Evolutionary conservation across 2,113 vertebrate genomes (phyloP).

Genomic region (Andinoacara biseriatus): DNA sequence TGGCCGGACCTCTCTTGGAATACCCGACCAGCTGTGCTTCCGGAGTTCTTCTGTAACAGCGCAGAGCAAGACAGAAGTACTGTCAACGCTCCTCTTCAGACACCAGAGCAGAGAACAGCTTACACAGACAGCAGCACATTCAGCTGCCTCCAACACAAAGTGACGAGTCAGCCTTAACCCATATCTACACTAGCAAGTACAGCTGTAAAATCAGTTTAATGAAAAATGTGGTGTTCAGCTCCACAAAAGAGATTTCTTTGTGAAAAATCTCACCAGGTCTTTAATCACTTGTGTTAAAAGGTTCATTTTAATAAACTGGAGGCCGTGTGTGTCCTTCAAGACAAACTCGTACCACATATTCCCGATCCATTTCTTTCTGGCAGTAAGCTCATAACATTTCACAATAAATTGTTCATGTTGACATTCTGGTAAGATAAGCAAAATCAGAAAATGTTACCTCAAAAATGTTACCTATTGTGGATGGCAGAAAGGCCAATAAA

Average conservation of each 20-base stretch:
- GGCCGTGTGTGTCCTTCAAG: background rate
- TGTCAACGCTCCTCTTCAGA: background rate
- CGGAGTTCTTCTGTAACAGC: conserved; percentile 89
- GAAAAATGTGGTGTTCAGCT: background rate
- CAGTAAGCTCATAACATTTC: background rate
- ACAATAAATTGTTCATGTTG: background rate
- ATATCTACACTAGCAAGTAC: background rate
- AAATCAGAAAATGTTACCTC: background rate
- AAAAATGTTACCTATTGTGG: background rate
- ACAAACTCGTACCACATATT: background rate
- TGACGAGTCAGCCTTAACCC: background rate
- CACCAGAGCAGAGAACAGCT: background rate
- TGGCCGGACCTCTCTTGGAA: conserved; percentile 93
- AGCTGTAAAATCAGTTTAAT: background rate
- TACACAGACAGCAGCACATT: background rate
- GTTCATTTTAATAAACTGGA: background rate
- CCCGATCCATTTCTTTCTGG: background rate
- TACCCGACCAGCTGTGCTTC: conserved; percentile 98
- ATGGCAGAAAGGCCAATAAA: background rate
- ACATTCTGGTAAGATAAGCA: background rate
- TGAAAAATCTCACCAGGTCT: background rate
- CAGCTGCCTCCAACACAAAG: background rate
- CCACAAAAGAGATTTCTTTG: background rate
- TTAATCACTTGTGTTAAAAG: background rate
- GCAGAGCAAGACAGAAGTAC: conserved; percentile 15